Base-by-base conservation (phyloP, 2,888 invertebrate genomes). In the Zaprionus lineosus region DNA sequence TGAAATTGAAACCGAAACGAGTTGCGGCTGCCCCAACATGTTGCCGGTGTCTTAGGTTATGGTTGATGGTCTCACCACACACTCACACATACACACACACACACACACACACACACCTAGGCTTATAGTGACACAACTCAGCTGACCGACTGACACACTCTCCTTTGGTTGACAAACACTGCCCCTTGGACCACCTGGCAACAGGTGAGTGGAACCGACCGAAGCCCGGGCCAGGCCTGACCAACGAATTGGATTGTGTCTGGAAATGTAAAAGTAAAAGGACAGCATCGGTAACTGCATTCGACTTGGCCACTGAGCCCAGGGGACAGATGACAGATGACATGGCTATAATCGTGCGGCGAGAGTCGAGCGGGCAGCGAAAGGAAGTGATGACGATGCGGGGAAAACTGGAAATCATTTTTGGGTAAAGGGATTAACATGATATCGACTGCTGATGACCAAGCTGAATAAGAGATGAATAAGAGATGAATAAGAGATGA, bases 141-240 rank as follows among this genome's bases (percentile, higher is more conserved):
- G 64, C 48, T 85, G 81, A 84, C 84, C 84, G 64, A 82, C 61
- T 82, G 86, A 81, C 81, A 85, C 68, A 81, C 60, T 81, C 69
- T 18, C 24, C n/a, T 39, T 50, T 21, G 33, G 34, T 43, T 41
- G 62, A 40, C 68, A 72, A 66, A 39, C 14, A 15, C 15, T 60
- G 36, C 15, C 24, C 12, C 15, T 31, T 28, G 34, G 36, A 8
- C 8, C 56, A 60, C 28, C 43, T 62, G 24, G 8, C 8, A 51
- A 51, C 39, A 3, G 40, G 34, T 26, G 14, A 50, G n/a, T n/a
- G 40, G 40, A 41, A 41, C 28, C 15, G 52, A 7, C 39, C 26
- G 12, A 18, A 16, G 11, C 8, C 12, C 19, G 9, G 15, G 6
- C 14, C 5, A 6, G 34, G 40, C 9, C 19, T 53, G 73, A 50